phyloP scores from a whole-genome alignment of 1,140 invertebrate species.

The Neodiprion lecontei region DNA sequence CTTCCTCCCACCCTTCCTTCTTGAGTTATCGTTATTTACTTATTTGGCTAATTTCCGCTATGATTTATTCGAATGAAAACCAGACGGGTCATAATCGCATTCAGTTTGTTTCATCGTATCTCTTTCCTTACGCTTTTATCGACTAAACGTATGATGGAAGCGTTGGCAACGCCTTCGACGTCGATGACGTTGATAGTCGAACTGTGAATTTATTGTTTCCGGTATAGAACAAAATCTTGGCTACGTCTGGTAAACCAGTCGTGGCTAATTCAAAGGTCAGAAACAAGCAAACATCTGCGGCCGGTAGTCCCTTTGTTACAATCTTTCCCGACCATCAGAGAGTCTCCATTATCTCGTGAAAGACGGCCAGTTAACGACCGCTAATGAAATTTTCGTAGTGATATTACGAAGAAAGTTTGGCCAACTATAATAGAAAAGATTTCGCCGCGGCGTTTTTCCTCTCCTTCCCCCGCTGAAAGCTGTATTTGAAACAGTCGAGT shows the following conservation, averaged over 20 bases:
- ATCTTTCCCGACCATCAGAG: not conserved
- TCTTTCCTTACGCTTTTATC: not conserved
- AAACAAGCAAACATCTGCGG: not conserved
- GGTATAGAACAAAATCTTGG: not conserved
- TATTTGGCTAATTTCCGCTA: not conserved
- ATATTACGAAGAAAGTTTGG: constrained; percentile 47
- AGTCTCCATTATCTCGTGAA: constrained; percentile 38
- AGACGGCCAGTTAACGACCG: constrained; percentile 41
- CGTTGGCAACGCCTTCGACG: not conserved
- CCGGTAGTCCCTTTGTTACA: not conserved
- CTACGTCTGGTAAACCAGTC: not conserved
- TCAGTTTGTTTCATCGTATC: not conserved
- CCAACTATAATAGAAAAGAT: constrained; percentile 1
- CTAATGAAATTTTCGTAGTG: constrained; percentile 48
- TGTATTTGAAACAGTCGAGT: too few species aligned
- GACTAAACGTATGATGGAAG: not conserved
- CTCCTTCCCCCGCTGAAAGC: not conserved
- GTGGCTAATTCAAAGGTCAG: not conserved
- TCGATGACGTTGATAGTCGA: not conserved
- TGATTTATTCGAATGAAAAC: not conserved
- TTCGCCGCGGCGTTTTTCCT: not conserved
- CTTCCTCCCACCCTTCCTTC: not conserved
- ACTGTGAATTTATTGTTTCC: not conserved
- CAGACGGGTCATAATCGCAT: not conserved
- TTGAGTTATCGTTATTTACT: not conserved